Percentiles rank a stretch among this genome's conserved stretches.
Evolutionary conservation across 2,797 vertebrate species (phyloP).

Genomic region (Manis javanica): DNA sequence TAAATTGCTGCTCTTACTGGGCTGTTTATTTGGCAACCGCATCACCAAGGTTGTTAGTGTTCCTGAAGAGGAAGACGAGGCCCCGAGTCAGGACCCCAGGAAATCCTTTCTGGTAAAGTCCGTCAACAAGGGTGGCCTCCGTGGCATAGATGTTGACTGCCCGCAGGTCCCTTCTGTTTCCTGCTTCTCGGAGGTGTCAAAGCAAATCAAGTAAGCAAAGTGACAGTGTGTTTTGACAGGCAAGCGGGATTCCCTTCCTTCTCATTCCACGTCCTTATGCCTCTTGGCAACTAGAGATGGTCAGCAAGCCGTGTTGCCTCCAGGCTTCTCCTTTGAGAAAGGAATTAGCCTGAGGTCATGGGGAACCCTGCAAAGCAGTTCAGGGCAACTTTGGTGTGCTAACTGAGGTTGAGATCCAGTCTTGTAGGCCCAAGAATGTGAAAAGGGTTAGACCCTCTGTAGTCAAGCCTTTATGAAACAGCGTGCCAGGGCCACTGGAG

Average conservation of each 20-base stretch:
- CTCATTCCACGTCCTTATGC: background rate
- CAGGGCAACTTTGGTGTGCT: background rate
- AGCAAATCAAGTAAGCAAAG: constrained; percentile 35
- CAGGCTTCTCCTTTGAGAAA: background rate
- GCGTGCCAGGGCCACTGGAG: background rate
- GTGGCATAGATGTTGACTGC: background rate
- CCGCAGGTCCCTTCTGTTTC: constrained; percentile 50
- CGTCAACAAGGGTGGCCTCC: background rate
- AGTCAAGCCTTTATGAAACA: background rate
- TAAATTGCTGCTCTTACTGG: constrained; percentile 42
- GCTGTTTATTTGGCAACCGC: constrained; percentile 4
- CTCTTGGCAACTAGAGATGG: background rate
- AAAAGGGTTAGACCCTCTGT: background rate
- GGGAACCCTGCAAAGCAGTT: background rate
- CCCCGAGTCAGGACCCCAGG: background rate
- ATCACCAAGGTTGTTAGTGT: constrained; percentile 30
- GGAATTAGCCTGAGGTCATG: background rate
- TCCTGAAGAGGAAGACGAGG: constrained; percentile 33
- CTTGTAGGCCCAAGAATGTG: background rate
- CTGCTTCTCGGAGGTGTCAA: constrained; percentile 55
- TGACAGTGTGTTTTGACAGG: constrained; percentile 17
- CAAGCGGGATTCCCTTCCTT: background rate
- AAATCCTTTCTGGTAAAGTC: background rate
- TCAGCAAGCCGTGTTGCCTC: background rate
- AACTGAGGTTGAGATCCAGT: background rate